Evolutionary conservation across 2,797 vertebrate species (phyloP).

Genomic region (Hemibagrus guttatus): DNA sequence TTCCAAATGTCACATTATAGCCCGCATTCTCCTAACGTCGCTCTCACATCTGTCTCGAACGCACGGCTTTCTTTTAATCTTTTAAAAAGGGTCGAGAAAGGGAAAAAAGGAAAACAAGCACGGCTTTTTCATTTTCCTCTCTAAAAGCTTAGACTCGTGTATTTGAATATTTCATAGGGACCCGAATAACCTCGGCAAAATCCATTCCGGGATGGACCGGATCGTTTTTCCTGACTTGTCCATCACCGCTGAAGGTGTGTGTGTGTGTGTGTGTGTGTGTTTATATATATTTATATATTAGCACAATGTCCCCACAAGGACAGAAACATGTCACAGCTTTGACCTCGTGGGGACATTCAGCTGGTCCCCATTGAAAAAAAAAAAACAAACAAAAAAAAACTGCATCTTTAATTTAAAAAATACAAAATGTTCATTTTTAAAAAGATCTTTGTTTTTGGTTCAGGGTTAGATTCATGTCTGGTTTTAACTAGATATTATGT

Average conservation of each 20-base stretch:
- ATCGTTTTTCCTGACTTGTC: conserved; percentile 24
- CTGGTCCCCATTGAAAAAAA: no score
- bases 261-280: neutral
- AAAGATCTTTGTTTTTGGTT: neutral
- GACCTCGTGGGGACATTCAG: neutral
- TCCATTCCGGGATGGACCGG: conserved; percentile 12
- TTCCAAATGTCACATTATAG: conserved; percentile 36
- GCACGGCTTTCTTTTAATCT: conserved; percentile 73
- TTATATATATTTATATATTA: neutral
- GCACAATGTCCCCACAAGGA: neutral
- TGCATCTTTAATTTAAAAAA: neutral
- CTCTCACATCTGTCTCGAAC: conserved; percentile 55
- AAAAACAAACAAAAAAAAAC: neutral
- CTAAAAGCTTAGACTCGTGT: conserved; percentile 78
- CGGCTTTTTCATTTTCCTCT: conserved; percentile 73
- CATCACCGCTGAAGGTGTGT: conserved; percentile 13
- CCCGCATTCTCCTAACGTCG: conserved; percentile 11
- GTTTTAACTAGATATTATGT: neutral
- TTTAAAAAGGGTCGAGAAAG: conserved; percentile 61
- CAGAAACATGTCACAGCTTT: neutral
- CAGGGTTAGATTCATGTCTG: neutral
- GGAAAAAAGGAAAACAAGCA: conserved; percentile 70
- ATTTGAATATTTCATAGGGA: conserved; percentile 77
- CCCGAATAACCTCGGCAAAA: conserved; percentile 64
- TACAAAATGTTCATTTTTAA: neutral